Base-by-base conservation (phyloP, 2,113 vertebrate species). In the Seriola quinqueradiata region DNA sequence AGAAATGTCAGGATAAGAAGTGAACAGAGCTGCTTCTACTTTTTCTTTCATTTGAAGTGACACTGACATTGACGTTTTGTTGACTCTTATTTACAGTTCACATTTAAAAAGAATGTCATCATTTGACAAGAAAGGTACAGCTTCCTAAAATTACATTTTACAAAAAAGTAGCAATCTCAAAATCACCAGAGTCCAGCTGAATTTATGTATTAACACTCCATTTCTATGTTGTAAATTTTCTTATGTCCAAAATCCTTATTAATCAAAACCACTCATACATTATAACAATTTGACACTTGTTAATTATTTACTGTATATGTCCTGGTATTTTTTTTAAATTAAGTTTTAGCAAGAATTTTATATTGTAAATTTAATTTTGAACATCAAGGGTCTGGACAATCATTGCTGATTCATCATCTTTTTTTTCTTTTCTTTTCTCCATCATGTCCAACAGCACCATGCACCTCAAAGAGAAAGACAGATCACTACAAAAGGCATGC, bases 401-500 rank as follows among this genome's bases (percentile, higher is more conserved):
- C 88, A 91, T 84, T 79, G 68, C 79, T 89, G 83, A 87, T 89
- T 94, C 81, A 90, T 90, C 28, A 28, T 44, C 88, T 55, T 68
- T 70, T 79, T 69, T 48, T 54, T 48, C 54, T 74, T 82, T 70
- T 79, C 81, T 90, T 87, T 83, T 81, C 82, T 90, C 88, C 87
- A 91, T 85, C 77, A 87, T 83, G 87, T 93, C 82, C 87, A 92
- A 96, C 95, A 95, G 96, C 95, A 97, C 96, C 97, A 97, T 97
- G 96, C 96, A 97, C 95, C 95, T 96, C 95, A 95, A 96, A 95
- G 94, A 95, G 93, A 94, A 94, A 94, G 87, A 93, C 86, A 93
- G 76, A 83, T 90, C 87, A 95, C 94, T 92, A 95, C 93, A 95
- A 92, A 93, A 92, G 92, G 96, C 97, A 98, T 98, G 97, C 97